phyloP scores from a whole-genome alignment of 2,888 invertebrate species.

The Meteorus colon region DNA sequence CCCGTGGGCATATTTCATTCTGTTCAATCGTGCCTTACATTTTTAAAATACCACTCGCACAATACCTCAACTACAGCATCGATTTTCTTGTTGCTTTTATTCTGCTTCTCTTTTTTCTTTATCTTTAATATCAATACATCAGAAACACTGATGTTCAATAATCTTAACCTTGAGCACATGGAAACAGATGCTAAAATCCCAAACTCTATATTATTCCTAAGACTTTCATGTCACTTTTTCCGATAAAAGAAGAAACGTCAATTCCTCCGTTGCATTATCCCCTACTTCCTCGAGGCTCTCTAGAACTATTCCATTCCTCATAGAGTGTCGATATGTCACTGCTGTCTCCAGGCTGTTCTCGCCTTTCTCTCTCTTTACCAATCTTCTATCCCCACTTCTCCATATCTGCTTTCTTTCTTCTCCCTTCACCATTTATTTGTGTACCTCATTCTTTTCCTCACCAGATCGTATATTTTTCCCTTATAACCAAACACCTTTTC shows the following conservation, averaged over 20 bases:
- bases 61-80: conserved; percentile 14
- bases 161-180: neutral
- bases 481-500: conserved; percentile 17
- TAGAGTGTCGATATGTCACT: conserved; percentile 52
- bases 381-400: conserved; percentile 25
- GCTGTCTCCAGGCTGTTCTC: conserved; percentile 32
- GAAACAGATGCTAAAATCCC: conserved; percentile 23
- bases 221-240: conserved; percentile 54
- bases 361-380: conserved; percentile 31
- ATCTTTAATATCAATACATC: too few relatives aligned
- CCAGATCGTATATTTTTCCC: neutral
- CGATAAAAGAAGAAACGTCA: conserved; percentile 59
- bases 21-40: conserved; percentile 13
- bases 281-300: conserved; percentile 43
- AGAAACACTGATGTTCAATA: neutral
- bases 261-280: conserved; percentile 59
- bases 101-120: too few relatives aligned
- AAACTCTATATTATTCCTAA: neutral
- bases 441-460: neutral
- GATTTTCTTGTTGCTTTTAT: neutral
- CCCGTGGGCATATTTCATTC: neutral
- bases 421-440: conserved; percentile 8
- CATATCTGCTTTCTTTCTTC: neutral
- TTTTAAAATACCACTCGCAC: neutral
- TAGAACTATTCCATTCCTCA: conserved; percentile 54